Evolutionary conservation across 2,113 vertebrate species (phyloP), one percentile per base, ranked within the genome.

Genomic region (Labeo rohita): DNA sequence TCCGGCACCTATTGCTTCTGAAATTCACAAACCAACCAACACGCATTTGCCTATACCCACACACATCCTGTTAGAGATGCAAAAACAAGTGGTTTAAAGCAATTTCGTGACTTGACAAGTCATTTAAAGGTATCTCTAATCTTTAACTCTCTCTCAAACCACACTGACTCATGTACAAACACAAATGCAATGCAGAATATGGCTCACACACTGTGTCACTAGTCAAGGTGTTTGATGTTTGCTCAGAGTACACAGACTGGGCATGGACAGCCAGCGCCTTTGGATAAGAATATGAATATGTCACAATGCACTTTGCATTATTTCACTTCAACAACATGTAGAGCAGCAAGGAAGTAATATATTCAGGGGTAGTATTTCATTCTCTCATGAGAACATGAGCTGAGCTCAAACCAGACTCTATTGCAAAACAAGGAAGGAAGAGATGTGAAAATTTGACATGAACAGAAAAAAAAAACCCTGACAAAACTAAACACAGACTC

Each of bases 361-460:
- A 11, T 39, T 15, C 39, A 85, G 36, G 13, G 13, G 8, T 11
- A 23, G 47, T 0, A 61, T 76, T 45, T 3, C 16, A 23, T 36
- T 52, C 4, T 74, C 54, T 36, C 8, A 52, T 52, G 39, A n/a
- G 23, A 73, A 84, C 65, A 84, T 16, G 52, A 84, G 21, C 36
- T 52, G 9, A 66, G 39, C 66, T 16, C 39, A 70, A 10, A 87
- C 28, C 61, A 80, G 50, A 73, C 15, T 36, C 28, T n/a, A 80
- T 84, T 80, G 74, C 83, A 86, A 70, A 88, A 90, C 75, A 10
- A 90, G 87, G 87, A 90, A 90, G 89, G 85, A 88, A 88, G 84
- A 88, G 63, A 52, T 85, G 86, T 83, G 36, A 87, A 83, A 61
- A 70, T 34, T 18, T 18, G 21, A 50, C 50, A 23, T 10, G 74